Evolutionary conservation across 1,140 invertebrate genomes (phyloP), one percentile per base, ranked within the genome.

Genomic region (Odontomachus brunneus): DNA sequence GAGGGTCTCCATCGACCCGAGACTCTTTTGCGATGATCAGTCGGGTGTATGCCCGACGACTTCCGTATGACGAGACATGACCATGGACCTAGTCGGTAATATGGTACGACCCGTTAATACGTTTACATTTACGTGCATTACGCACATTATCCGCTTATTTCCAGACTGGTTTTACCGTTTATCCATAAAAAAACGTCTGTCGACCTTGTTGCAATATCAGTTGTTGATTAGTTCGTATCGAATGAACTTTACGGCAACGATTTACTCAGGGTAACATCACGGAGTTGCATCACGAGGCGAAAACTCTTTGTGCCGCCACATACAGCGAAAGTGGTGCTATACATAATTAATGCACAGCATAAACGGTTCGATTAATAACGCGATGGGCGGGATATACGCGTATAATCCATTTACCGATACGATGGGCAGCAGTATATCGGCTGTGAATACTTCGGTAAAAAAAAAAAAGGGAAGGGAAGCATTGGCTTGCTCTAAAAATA

Each of bases 381-480:
- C 38, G 17, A 12, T n/a, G 22, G 12, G 15, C n/a, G 44, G 49
- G 11, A 78, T 67, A 66, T 48, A 49, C 14, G 38, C 38, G 38
- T 22, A 29, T 78, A 67, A 78, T 78, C 15, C 17, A 49, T 78
- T 78, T 78, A 67, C 63, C 74, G 74, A 78, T 78, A 78, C 44
- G 7, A 14, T 75, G 24, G 19, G 17, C 19, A 24, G 17, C 22
- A 66, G n/a, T 33, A 67, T 24, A 78, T 78, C 63, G 74, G 5
- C 63, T 67, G 63, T 78, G 14, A 78, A 78, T 38, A 44, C 22
- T 55, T 26, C 15, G 29, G 66, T 66, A 55, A 69, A 67, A 38
- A 62, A 38, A 38, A 63, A 67, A 44, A 22, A 51, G 51, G 9
- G 22, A 78, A 17, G 19, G 38, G 12, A 17, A 55, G 29, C 49